Percentiles rank a stretch among this genome's conserved stretches.
Evolutionary conservation across 2,113 vertebrate species (phyloP).

Genomic region (Sturnus vulgaris): DNA sequence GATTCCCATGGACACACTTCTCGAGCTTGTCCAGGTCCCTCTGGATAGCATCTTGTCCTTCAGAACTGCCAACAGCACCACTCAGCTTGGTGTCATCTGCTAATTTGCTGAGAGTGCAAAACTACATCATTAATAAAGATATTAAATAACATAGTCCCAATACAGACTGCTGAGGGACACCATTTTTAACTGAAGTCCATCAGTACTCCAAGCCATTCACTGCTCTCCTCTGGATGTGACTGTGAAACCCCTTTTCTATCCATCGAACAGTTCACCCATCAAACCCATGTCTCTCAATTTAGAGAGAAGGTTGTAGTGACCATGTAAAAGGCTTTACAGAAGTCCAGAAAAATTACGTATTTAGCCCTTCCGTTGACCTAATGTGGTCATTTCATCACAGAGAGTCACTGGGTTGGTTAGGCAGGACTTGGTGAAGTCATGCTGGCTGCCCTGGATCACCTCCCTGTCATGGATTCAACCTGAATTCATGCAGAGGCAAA

Average conservation of each 20-base stretch:
- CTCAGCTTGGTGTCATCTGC: neutral
- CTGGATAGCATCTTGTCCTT: neutral
- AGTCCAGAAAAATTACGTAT: neutral
- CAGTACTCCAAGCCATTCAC: neutral
- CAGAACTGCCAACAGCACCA: too few relatives aligned
- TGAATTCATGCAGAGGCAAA: neutral
- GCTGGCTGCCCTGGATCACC: neutral
- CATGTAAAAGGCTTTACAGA: neutral
- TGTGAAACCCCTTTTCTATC: neutral
- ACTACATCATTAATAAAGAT: accelerated
- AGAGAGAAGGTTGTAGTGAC: neutral
- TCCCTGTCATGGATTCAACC: neutral
- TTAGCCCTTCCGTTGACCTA: neutral
- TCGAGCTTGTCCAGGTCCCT: accelerated
- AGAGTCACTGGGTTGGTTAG: neutral
- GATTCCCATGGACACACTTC: accelerated
- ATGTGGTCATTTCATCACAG: neutral
- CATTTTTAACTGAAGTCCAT: neutral
- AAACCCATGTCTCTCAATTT: neutral
- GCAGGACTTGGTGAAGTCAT: neutral
- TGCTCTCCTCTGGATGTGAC: neutral
- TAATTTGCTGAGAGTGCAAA: neutral
- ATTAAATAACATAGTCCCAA: neutral
- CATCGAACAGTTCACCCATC: neutral
- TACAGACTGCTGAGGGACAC: neutral